Evolutionary conservation across 2,113 vertebrate species (phyloP), one percentile per base, ranked within the genome.

Genomic region (Taurulus bubalis): DNA sequence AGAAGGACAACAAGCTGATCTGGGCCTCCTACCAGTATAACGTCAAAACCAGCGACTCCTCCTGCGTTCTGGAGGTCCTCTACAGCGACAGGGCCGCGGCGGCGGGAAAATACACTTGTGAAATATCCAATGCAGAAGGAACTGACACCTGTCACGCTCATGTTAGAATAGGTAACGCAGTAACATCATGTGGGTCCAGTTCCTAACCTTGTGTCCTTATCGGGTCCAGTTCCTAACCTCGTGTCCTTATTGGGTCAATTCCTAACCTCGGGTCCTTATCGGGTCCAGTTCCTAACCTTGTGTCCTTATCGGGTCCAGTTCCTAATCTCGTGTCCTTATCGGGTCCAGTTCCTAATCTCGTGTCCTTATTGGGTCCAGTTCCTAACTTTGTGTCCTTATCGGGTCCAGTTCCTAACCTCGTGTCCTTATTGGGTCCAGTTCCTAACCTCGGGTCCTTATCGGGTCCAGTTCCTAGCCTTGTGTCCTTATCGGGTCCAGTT

Each of bases 41-140:
- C 24, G 67, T 91, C 14, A 87, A 82, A 93, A 84, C 96, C 83
- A 92, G 83, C 38, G 87, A 92, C 8, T 95, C 95, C 77, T 94
- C 91, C 10, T 96, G 96, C 38, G 42, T 95, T 70, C 87, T 98
- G 84, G 96, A 97, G 72, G 96, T 92, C 91, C 93, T 93, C 87
- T 93, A 94, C 73, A 87, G 86, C 2, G 95, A 96, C 91, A 93
- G 94, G 85, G 89, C 90, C 0, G 92, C 95, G 0, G 73, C 83
- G 0, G 89, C 95, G 4, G 97, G 96, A 73, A 93, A 95, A 53
- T 97, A 97, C 59, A 95, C 95, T 69, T 98, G 96, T 71, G 94
- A 96, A 67, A 96, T 96, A 82, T 94, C 96, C 70, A 97, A 97
- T 65, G 89, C 92, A 73, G 94, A 96, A 90, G 96, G 96, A 74